Evolutionary conservation across 2,797 vertebrate genomes (phyloP).

Genomic region (Naso thynnoides): DNA sequence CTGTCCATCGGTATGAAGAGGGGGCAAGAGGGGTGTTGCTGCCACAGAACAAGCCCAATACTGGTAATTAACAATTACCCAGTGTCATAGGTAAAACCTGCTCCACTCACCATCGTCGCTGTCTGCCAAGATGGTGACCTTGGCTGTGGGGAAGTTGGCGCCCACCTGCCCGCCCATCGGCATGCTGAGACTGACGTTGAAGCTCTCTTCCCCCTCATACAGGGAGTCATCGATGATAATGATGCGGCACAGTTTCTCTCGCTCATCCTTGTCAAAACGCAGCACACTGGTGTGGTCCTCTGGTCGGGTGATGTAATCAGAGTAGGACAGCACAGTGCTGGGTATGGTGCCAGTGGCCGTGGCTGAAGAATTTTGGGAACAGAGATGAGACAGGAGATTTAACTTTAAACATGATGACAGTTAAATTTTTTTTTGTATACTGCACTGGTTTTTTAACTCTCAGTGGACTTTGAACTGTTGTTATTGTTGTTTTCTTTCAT

Average conservation of each 20-base stretch:
- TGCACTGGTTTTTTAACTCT: too few relatives aligned
- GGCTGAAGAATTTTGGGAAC: slow-evolving; percentile 67
- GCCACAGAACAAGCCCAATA: neutral
- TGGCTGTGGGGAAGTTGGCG: slow-evolving; percentile 83
- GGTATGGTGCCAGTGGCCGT: slow-evolving; percentile 88
- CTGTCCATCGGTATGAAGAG: neutral
- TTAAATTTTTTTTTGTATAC: too few relatives aligned
- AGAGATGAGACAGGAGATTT: neutral
- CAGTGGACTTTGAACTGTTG: too few relatives aligned
- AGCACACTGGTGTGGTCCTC: slow-evolving; percentile 90
- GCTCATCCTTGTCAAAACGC: slow-evolving; percentile 89
- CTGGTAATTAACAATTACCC: neutral
- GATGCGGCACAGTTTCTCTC: slow-evolving; percentile 86
- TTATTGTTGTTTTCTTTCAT: too few relatives aligned
- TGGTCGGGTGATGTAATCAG: slow-evolving; percentile 89
- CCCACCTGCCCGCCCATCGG: slow-evolving; percentile 88
- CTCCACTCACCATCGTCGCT: slow-evolving; percentile 87
- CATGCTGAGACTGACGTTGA: slow-evolving; percentile 89
- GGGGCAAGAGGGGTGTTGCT: neutral
- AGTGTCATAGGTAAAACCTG: neutral
- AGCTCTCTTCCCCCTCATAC: slow-evolving; percentile 91
- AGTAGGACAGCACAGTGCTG: slow-evolving; percentile 87
- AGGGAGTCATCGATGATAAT: slow-evolving; percentile 91
- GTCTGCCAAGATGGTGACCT: slow-evolving; percentile 87
- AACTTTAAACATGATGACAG: neutral